phyloP scores from a whole-genome alignment of 2,113 vertebrate genomes.

The Ursus arctos region DNA sequence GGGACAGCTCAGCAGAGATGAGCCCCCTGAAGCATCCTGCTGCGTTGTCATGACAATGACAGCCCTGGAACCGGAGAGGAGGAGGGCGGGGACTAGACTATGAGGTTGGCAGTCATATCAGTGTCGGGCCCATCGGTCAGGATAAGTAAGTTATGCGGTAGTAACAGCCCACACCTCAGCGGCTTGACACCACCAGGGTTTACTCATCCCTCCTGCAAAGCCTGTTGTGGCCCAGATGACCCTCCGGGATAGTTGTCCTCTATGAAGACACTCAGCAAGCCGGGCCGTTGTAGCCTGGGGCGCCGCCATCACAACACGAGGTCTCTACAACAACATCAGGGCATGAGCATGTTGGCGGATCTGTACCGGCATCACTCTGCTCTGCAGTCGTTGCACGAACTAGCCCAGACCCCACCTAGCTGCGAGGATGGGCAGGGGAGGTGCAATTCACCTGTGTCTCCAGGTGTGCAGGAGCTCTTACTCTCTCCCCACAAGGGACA shows the following conservation, averaged over 20 bases:
- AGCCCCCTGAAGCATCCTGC: fast-evolving
- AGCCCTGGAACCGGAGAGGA: not conserved
- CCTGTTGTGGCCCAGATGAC: not conserved
- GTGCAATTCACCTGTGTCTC: not conserved
- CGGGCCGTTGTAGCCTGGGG: not conserved
- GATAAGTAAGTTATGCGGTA: not conserved
- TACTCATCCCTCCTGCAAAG: not conserved
- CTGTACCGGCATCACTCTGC: fast-evolving
- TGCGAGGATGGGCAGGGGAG: not conserved
- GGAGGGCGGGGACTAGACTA: not conserved
- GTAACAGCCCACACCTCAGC: not conserved
- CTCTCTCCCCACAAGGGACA: not conserved
- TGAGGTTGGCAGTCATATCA: not conserved
- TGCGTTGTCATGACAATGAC: not conserved
- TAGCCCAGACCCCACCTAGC: not conserved
- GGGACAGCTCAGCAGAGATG: conserved; percentile 2
- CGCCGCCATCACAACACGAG: fast-evolving
- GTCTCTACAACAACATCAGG: not conserved
- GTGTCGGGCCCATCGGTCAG: fast-evolving
- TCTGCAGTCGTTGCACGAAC: fast-evolving
- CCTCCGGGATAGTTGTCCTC: not conserved
- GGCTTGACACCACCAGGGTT: not conserved
- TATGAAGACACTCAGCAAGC: not conserved
- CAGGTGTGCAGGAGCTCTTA: not conserved
- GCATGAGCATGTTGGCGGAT: not conserved